A percentile compares a stretch with the other conserved stretches of the same genome.
phyloP scores from a whole-genome alignment of 2,888 invertebrate species.

The Drosophila melanocephala region DNA sequence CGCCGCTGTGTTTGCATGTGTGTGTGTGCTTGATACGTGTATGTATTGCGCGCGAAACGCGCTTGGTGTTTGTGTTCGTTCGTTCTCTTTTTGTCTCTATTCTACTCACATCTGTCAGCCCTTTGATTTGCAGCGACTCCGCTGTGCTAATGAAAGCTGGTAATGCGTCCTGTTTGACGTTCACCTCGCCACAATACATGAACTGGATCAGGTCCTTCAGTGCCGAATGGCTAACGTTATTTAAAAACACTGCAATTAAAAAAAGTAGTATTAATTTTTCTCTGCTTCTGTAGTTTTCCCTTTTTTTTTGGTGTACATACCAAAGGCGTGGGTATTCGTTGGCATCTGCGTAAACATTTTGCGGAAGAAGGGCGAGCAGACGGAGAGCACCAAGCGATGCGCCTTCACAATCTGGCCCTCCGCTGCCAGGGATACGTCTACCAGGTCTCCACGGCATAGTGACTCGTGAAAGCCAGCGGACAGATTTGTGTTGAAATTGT shows the following conservation, averaged over 20 bases:
- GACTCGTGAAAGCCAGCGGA: slow-evolving; percentile 90
- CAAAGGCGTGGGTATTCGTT: slow-evolving; percentile 89
- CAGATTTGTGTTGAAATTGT: slow-evolving; percentile 91
- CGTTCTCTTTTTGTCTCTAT: slow-evolving; percentile 44
- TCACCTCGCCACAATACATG: slow-evolving; percentile 91
- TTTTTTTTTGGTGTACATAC: slow-evolving; percentile 83
- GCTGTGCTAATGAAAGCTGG: slow-evolving; percentile 90
- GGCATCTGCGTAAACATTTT: slow-evolving; percentile 90
- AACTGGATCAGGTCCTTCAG: slow-evolving; percentile 90
- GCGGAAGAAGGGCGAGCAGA: slow-evolving; percentile 91
- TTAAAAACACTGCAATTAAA: slow-evolving; percentile 87
- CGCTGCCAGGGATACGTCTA: slow-evolving; percentile 90
- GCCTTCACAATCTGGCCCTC: slow-evolving; percentile 90
- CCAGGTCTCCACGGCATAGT: slow-evolving; percentile 89
- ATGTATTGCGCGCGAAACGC: slow-evolving; percentile 50
- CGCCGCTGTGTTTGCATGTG: slow-evolving; percentile 11
- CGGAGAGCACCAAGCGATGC: slow-evolving; percentile 90
- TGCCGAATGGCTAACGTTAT: slow-evolving; percentile 90
- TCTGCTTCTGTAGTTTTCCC: not conserved
- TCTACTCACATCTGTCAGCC: slow-evolving; percentile 88
- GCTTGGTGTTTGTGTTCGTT: slow-evolving; percentile 41
- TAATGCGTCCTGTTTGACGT: slow-evolving; percentile 90
- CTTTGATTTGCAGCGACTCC: slow-evolving; percentile 90
- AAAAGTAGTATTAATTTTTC: not conserved
- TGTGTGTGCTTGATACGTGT: slow-evolving; percentile 15